These are phyloP conservation scores for Dryococelus australis DNA, from an alignment of 2,888 invertebrate genomes.

Conservation along the genomic window DNA sequence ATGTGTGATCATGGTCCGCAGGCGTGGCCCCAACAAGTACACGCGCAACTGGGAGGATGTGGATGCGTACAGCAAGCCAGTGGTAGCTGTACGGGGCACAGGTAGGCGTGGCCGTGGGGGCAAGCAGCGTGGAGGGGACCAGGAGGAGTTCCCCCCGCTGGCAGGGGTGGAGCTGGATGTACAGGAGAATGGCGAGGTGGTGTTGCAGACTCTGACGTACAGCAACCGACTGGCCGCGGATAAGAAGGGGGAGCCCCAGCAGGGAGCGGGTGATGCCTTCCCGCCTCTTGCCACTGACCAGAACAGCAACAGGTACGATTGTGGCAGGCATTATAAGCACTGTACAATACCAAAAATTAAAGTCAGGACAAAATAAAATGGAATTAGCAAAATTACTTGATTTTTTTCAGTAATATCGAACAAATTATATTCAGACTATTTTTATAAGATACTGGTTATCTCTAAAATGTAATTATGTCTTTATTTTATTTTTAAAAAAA, in stretches of 20 bases:
- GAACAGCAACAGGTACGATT: slow-evolving; percentile 28
- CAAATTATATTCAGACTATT: too few species aligned
- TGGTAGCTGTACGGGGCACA: slow-evolving; percentile 51
- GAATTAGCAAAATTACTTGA: too few species aligned
- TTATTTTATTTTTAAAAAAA: too few species aligned
- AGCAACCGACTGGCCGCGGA: slow-evolving; percentile 30
- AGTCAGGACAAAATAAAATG: too few species aligned
- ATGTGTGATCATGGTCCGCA: slow-evolving; percentile 53
- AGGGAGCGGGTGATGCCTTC: slow-evolving; percentile 16
- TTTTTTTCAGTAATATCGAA: too few species aligned
- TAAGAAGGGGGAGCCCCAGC: background rate
- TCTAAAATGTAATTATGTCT: too few species aligned
- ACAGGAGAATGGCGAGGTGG: background rate
- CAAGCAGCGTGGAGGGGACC: slow-evolving; percentile 36
- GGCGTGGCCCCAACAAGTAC: slow-evolving; percentile 91
- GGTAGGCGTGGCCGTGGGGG: slow-evolving; percentile 52
- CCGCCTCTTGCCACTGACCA: slow-evolving; percentile 31
- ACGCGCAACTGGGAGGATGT: slow-evolving; percentile 93
- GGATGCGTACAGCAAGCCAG: slow-evolving; percentile 78
- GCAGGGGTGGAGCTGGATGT: background rate
- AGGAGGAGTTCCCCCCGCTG: slow-evolving; percentile 49
- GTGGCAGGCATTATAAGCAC: slow-evolving; percentile 21
- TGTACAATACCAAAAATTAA: background rate
- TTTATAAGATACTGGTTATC: too few species aligned
- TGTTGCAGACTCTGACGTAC: slow-evolving; percentile 32